phyloP scores from a whole-genome alignment of 2,797 vertebrate genomes.

The Sebastiscus albofasciatus region DNA sequence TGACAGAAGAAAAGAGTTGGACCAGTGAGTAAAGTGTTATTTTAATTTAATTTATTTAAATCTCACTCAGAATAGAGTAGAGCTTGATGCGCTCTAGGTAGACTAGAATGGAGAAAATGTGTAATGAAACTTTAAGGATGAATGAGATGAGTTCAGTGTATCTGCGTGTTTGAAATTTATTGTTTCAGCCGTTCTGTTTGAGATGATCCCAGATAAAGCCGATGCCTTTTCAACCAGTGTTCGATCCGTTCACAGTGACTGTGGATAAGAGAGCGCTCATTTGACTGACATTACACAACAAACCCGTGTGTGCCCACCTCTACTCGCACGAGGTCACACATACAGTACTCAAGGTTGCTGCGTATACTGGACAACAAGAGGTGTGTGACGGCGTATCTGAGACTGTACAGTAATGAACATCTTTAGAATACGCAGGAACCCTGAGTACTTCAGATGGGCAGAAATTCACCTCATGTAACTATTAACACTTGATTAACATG shows the following conservation, averaged over 20 bases:
- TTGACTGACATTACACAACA: slow-evolving; percentile 2
- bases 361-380: not conserved
- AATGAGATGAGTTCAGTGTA: slow-evolving; percentile 10
- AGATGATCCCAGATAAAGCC: slow-evolving; percentile 27
- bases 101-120: not conserved
- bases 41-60: slow-evolving; percentile 33
- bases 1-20: not conserved
- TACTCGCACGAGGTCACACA: slow-evolving; percentile 29
- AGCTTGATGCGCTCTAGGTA: not conserved
- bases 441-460: slow-evolving; percentile 27
- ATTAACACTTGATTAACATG: slow-evolving; percentile 43
- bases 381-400: not conserved
- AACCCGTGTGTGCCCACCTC: not conserved
- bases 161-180: not conserved
- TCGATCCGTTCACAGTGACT: slow-evolving; percentile 3
- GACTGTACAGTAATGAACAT: not conserved
- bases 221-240: slow-evolving; percentile 59
- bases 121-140: not conserved
- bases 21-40: not conserved
- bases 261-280: not conserved
- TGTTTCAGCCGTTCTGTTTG: slow-evolving; percentile 35
- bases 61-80: not conserved
- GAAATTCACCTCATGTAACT: slow-evolving; percentile 35
- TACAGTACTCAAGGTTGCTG: slow-evolving; percentile 43
- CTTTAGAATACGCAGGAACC: slow-evolving; percentile 39